A percentile compares a stretch with the other conserved stretches of the same genome.
These are phyloP conservation scores for Xyrauchen texanus DNA, from an alignment of 2,113 vertebrate species.

Conservation along the genomic window DNA sequence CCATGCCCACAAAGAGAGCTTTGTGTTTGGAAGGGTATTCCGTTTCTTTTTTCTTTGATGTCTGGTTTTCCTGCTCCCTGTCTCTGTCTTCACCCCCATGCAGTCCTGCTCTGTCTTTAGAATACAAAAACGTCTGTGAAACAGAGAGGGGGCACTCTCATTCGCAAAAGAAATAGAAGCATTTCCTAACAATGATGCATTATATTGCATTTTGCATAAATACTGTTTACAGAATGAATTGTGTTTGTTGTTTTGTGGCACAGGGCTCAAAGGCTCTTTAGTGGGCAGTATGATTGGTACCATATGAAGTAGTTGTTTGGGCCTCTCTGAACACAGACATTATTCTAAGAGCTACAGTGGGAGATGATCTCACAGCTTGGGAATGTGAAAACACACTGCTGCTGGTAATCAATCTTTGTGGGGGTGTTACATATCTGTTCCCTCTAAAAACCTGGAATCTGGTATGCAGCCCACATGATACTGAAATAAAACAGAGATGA, in stretches of 20 bases:
- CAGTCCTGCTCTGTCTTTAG: slow-evolving; percentile 23
- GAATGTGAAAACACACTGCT: slow-evolving; percentile 42
- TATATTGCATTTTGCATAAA: neutral
- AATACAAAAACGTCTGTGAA: slow-evolving; percentile 58
- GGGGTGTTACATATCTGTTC: slow-evolving; percentile 51
- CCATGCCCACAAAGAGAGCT: slow-evolving; percentile 53
- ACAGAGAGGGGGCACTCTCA: neutral
- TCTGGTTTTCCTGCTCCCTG: slow-evolving; percentile 47
- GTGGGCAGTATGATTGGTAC: neutral
- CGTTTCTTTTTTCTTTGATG: slow-evolving; percentile 70
- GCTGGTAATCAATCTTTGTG: slow-evolving; percentile 70
- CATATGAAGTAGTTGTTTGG: slow-evolving; percentile 26
- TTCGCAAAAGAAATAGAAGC: neutral
- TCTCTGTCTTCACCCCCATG: neutral
- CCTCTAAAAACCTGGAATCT: slow-evolving; percentile 9
- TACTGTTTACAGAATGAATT: neutral
- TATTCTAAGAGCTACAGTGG: slow-evolving; percentile 26
- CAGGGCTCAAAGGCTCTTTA: neutral
- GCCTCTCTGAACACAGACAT: slow-evolving; percentile 22
- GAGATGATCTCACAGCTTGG: slow-evolving; percentile 39
- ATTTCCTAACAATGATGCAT: neutral
- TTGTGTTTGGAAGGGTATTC: slow-evolving; percentile 62
- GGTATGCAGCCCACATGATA: slow-evolving; percentile 63
- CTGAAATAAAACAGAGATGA: slow-evolving; percentile 50
- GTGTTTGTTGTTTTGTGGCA: slow-evolving; percentile 12